These are phyloP conservation scores for Stenodera caucasica DNA, from an alignment of 2,888 invertebrate species.

Conservation along the genomic window DNA sequence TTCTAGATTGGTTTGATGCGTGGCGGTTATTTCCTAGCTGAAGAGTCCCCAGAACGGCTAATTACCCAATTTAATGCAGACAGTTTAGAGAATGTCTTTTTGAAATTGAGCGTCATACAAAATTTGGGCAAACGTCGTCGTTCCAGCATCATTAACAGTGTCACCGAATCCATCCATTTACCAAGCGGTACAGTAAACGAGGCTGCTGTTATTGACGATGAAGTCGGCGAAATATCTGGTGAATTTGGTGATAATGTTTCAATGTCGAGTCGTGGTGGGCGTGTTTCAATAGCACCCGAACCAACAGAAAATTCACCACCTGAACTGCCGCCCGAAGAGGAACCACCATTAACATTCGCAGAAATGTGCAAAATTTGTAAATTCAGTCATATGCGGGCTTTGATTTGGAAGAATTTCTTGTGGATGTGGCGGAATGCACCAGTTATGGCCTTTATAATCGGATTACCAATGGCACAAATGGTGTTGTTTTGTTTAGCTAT, in stretches of 20 bases:
- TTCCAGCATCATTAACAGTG: constrained; percentile 77
- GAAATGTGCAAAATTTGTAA: constrained; percentile 68
- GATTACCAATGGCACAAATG: constrained; percentile 89
- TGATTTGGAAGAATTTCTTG: constrained; percentile 85
- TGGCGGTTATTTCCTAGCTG: constrained; percentile 85
- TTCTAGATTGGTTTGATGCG: constrained; percentile 91
- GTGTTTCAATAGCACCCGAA: constrained; percentile 65
- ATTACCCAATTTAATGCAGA: constrained; percentile 82
- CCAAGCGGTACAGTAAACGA: constrained; percentile 65
- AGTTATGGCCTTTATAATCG: constrained; percentile 92
- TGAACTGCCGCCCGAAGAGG: constrained; percentile 71
- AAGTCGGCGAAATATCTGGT: constrained; percentile 77
- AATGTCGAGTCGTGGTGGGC: constrained; percentile 68
- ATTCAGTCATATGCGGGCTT: constrained; percentile 75
- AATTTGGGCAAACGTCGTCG: constrained; percentile 79
- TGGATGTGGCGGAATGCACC: constrained; percentile 92
- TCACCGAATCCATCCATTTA: constrained; percentile 68
- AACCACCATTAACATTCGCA: constrained; percentile 56
- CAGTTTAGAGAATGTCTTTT: constrained; percentile 88
- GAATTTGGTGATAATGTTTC: constrained; percentile 87
- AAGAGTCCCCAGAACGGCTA: constrained; percentile 84
- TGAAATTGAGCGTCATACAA: constrained; percentile 80
- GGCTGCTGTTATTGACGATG: constrained; percentile 64
- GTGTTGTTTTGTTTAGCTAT: constrained; percentile 92
- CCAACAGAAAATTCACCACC: constrained; percentile 51